phyloP scores from a whole-genome alignment of 2,113 vertebrate species.

The Poeciliopsis prolifica region DNA sequence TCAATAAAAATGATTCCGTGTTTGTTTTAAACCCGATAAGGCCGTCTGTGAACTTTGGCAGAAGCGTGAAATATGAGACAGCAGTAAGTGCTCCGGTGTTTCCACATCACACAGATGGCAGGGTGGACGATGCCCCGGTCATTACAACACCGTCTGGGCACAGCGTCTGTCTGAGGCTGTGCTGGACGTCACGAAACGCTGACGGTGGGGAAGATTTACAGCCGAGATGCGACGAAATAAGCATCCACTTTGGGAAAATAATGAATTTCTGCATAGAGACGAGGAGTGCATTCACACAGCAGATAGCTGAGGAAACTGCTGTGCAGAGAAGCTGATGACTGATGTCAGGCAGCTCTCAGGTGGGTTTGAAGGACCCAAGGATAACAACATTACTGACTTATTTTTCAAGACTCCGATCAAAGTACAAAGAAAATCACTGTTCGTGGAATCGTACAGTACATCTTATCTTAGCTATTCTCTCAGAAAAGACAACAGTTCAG shows the following conservation, averaged over 20 bases:
- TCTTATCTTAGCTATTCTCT: constrained; percentile 53
- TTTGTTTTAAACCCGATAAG: constrained; percentile 37
- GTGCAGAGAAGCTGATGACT: background rate
- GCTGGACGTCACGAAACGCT: constrained; percentile 12
- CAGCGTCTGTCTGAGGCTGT: background rate
- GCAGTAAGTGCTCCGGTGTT: constrained; percentile 47
- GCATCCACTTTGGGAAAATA: background rate
- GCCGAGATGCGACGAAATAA: background rate
- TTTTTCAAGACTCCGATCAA: constrained; percentile 67
- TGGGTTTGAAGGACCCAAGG: background rate
- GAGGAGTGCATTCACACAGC: background rate
- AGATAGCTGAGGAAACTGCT: background rate
- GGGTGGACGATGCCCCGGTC: constrained; percentile 39
- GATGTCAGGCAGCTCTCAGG: background rate
- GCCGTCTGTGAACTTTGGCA: constrained; percentile 59
- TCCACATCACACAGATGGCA: constrained; percentile 57
- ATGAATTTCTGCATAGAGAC: background rate
- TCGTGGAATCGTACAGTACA: constrained; percentile 21
- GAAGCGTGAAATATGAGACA: constrained; percentile 26
- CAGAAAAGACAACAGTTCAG: constrained; percentile 18
- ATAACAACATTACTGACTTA: constrained; percentile 51
- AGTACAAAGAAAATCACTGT: constrained; percentile 44
- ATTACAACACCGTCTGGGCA: constrained; percentile 56
- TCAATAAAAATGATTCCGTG: background rate
- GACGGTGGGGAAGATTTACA: constrained; percentile 19